Conservation (phyloP, 2,888 invertebrate species). For the Empis stercorea region DNA sequence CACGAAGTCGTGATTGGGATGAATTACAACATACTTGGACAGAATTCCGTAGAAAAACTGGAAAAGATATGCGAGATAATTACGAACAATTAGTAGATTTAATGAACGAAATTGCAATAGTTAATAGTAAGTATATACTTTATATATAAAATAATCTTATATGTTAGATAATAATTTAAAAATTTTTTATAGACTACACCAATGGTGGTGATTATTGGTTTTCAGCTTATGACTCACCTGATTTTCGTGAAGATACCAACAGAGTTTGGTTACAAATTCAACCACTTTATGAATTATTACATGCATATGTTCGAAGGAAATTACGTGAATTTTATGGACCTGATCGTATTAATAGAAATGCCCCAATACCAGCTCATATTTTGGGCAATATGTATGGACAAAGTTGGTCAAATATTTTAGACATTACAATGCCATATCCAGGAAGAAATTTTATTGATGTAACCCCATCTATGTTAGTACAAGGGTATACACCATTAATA, state of each 20-base stretch:
- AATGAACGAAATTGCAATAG: constrained; percentile 65
- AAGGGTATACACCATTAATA: constrained; percentile 72
- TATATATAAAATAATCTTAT: too few species aligned
- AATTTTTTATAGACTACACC: constrained; percentile 53
- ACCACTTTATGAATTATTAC: constrained; percentile 75
- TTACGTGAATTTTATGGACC: constrained; percentile 74
- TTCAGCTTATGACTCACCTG: constrained; percentile 67
- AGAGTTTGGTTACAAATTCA: constrained; percentile 73
- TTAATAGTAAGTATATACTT: constrained; percentile 55
- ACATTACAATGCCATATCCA: constrained; percentile 72
- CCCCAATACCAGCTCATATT: constrained; percentile 73
- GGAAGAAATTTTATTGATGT: constrained; percentile 73
- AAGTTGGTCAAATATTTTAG: constrained; percentile 71
- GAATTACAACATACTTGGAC: constrained; percentile 80
- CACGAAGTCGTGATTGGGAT: constrained; percentile 71
- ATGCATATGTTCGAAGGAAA: constrained; percentile 77
- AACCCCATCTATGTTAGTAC: constrained; percentile 65
- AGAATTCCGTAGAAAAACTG: constrained; percentile 79
- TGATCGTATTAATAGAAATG: constrained; percentile 63
- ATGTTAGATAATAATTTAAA: background rate
- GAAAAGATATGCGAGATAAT: constrained; percentile 61
- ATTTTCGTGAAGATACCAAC: constrained; percentile 65
- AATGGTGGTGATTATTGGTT: constrained; percentile 84
- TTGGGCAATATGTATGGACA: constrained; percentile 87
- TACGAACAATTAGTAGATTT: constrained; percentile 68